Percentiles rank a stretch among this genome's conserved stretches.
Conservation (phyloP, 2,888 invertebrate genomes). For the Parnassius orleans region DNA sequence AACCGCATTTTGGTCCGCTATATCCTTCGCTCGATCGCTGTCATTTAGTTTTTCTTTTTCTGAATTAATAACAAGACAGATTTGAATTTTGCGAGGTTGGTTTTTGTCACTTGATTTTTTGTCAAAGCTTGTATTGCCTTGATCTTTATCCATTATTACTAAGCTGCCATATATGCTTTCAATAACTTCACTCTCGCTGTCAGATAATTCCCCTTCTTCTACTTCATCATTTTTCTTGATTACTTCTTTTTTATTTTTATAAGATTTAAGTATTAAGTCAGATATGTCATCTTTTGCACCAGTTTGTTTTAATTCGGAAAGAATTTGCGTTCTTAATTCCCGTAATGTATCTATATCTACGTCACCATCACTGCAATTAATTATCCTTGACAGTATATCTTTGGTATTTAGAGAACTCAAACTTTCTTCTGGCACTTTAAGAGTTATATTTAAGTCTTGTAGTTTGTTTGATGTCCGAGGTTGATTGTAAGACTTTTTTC, state of each 20-base stretch:
- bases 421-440: conserved; percentile 70
- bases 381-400: conserved; percentile 69
- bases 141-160: conserved; percentile 49
- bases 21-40: conserved; percentile 25
- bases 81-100: conserved; percentile 57
- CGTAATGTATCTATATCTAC: conserved; percentile 75
- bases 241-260: conserved; percentile 45
- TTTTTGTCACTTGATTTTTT: conserved; percentile 40
- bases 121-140: conserved; percentile 30
- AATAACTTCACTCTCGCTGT: conserved; percentile 72
- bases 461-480: conserved; percentile 38
- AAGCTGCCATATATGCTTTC: conserved; percentile 68
- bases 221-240: conserved; percentile 49
- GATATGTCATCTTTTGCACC: conserved; percentile 70
- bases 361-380: conserved; percentile 66
- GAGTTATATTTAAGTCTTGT: conserved; percentile 66
- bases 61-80: conserved; percentile 57
- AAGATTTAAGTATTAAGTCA: conserved; percentile 69
- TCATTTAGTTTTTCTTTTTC: conserved; percentile 39
- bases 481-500: conserved; percentile 52
- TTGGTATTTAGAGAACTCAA: conserved; percentile 63
- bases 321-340: conserved; percentile 68
- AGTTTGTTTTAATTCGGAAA: conserved; percentile 70
- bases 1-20: conserved; percentile 15
- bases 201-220: conserved; percentile 73